Conservation (phyloP, 2,888 invertebrate genomes). For the Alcis repandata region DNA sequence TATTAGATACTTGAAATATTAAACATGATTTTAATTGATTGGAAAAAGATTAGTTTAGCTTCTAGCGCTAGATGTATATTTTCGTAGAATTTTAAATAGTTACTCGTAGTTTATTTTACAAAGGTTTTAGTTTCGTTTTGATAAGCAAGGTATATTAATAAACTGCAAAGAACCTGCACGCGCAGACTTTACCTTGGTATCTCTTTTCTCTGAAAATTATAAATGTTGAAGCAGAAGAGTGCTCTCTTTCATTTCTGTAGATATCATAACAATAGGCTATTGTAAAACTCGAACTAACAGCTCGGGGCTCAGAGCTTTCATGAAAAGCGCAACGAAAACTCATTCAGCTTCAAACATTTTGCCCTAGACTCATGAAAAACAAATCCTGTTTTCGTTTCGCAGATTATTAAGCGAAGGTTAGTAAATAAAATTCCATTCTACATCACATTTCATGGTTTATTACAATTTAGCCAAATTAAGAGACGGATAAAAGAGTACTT, state of each 20-base stretch:
- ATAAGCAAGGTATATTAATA: no score
- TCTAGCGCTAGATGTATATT: no score
- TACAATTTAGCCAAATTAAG: conserved; percentile 22
- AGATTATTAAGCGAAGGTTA: conserved; percentile 12
- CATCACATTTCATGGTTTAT: conserved; percentile 19
- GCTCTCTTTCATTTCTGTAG: conserved; percentile 2
- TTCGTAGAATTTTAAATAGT: no score
- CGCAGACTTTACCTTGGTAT: no score
- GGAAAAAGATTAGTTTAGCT: no score
- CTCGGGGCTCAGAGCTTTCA: conserved; percentile 16
- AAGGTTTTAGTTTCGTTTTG: no score
- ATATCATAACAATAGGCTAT: conserved; percentile 53
- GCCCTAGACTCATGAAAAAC: background rate
- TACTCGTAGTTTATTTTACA: no score
- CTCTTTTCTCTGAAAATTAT: background rate
- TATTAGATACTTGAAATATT: no score
- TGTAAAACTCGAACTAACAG: conserved; percentile 50
- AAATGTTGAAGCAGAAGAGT: background rate
- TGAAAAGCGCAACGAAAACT: conserved; percentile 24
- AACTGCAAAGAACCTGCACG: no score
- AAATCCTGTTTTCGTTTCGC: background rate
- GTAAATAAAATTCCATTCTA: conserved; percentile 18
- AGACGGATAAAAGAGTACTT: conserved; percentile 17
- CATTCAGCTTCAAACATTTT: conserved; percentile 3
- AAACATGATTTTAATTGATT: no score